phyloP scores from a whole-genome alignment of 92 coral and sea anemone species.

The Siderastrea radians region DNA sequence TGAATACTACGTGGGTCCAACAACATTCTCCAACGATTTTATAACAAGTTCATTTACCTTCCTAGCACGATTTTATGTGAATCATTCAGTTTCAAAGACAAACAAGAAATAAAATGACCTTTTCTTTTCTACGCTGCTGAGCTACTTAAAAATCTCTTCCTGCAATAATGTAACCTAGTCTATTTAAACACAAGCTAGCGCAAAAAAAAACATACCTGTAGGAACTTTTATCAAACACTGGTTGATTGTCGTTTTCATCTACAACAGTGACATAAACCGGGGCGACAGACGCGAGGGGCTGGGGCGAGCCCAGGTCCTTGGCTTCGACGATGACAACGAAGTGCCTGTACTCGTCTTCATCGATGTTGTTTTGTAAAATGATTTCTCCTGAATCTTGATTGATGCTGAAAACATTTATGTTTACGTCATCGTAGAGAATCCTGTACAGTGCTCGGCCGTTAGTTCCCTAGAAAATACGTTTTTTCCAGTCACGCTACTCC shows the following conservation, averaged over 20 bases:
- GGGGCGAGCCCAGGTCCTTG: constrained; percentile 89
- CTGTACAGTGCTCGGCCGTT: constrained; percentile 84
- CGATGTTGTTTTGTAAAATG: constrained; percentile 78
- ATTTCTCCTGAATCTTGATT: constrained; percentile 86
- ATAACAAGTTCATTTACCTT: too few species aligned
- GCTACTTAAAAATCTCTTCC: too few species aligned
- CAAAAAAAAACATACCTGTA: constrained; percentile 73
- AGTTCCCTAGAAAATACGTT: constrained; percentile 69
- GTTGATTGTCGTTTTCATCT: constrained; percentile 92
- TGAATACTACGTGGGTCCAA: too few species aligned
- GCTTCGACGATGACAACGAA: constrained; percentile 87
- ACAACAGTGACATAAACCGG: constrained; percentile 88
- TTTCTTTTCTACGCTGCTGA: too few species aligned
- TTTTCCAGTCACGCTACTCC: not conserved
- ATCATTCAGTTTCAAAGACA: too few species aligned
- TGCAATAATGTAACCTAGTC: too few species aligned
- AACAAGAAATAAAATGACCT: too few species aligned
- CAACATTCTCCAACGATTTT: too few species aligned
- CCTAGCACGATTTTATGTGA: too few species aligned
- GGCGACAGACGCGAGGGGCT: constrained; percentile 81
- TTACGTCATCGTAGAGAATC: constrained; percentile 77
- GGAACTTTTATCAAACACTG: constrained; percentile 65
- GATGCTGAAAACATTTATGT: constrained; percentile 77
- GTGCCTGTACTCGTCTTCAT: constrained; percentile 79
- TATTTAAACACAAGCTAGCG: not conserved